Base-by-base conservation (phyloP, 2,113 vertebrate species). In the Ranitomeya variabilis region DNA sequence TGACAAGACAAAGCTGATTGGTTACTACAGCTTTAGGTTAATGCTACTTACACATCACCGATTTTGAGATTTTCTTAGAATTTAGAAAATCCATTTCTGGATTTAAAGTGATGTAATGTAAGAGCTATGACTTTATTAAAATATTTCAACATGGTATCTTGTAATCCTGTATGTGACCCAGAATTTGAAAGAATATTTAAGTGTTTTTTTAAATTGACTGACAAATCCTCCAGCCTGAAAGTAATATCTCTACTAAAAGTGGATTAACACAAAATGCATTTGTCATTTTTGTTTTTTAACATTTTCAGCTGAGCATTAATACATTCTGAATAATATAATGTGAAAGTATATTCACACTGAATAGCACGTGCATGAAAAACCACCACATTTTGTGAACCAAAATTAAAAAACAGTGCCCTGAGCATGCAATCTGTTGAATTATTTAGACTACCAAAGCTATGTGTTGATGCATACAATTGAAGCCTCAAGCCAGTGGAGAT, bases 391-490 rank as follows among this genome's bases (percentile, higher is more conserved):
- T 26, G 66, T 51, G 21, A 84, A 84, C 19, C 51, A 71, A 84
- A 84, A 84, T 84, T 69, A 84, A 84, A 84, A 84, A 84, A 55
- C 82, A 84, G 13, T 71, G 82, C 82, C 64, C 51, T 71, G 82
- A 54, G 82, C 82, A 71, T 55, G 4, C 82, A 84, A 84, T 66
- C 64, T 84, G 66, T 84, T 84, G 82, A 84, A 84, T 84, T 84
- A 84, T 84, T 84, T 84, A 84, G 66, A 69, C 67, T 84, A 84
- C 54, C 82, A 71, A 84, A 84, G 69, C 14, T 84, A 69, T 84
- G 64, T 69, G 82, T 84, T 71, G 51, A 71, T 71, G 82, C 71
- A 84, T 84, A 84, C 82, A 84, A 69, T 84, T 55, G 64, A 55
- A 84, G 82, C 82, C 64, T 84, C 67, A 54, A 71, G 82, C 82